phyloP scores from a whole-genome alignment of 2,797 vertebrate genomes.

The Uromys caudimaculatus region DNA sequence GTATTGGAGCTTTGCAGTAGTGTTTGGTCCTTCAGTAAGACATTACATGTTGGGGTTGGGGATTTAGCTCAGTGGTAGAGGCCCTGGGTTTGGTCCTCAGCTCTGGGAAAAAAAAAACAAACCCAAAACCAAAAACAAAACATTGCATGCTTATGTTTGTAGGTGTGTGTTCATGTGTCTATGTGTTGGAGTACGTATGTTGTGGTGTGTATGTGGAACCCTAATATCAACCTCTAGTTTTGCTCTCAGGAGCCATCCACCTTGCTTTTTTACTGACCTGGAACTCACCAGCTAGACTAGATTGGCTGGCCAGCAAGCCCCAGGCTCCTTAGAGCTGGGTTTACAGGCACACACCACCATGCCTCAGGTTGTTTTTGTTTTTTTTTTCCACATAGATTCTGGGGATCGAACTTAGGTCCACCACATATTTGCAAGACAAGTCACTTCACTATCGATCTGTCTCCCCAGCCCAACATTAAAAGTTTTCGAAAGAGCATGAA shows the following conservation, averaged over 20 bases:
- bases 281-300: background rate
- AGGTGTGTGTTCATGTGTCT: background rate
- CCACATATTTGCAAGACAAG: no score
- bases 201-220: background rate
- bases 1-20: conserved; percentile 17
- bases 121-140: no score
- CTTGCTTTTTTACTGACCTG: background rate
- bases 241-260: background rate
- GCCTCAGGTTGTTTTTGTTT: background rate
- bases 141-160: background rate
- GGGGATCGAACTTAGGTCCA: background rate
- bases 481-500: background rate
- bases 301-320: background rate
- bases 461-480: background rate
- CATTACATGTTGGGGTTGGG: background rate
- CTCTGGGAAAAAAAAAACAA: background rate
- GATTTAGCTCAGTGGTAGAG: no score
- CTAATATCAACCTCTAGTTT: background rate
- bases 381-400: background rate
- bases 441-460: background rate
- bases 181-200: background rate
- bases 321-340: background rate
- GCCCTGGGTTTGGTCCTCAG: no score
- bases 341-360: background rate
- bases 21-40: conserved; percentile 38